phyloP scores from a whole-genome alignment of 2,797 vertebrate species.

The Micrastur ruficollis region DNA sequence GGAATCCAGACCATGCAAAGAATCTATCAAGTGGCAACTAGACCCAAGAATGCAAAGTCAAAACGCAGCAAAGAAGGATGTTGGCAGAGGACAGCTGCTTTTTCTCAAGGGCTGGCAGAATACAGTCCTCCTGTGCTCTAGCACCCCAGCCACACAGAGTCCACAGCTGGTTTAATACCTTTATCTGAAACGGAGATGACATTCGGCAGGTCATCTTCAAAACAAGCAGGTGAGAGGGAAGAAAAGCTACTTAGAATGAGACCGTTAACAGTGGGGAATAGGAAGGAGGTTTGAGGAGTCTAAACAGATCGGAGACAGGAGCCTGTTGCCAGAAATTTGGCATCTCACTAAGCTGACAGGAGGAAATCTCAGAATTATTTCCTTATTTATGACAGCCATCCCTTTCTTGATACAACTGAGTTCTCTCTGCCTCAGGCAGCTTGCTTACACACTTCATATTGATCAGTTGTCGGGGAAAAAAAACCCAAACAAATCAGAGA shows the following conservation, averaged over 20 bases:
- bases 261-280: neutral
- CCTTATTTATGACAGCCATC: neutral
- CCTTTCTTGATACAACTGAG: neutral
- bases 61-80: neutral
- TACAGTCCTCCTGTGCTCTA: neutral
- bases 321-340: neutral
- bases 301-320: neutral
- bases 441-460: neutral
- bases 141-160: neutral
- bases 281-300: neutral
- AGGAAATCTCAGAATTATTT: neutral
- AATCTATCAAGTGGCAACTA: neutral
- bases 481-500: neutral
- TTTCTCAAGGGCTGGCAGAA: neutral
- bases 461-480: neutral
- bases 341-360: neutral
- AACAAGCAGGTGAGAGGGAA: neutral
- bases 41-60: neutral
- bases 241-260: neutral
- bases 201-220: neutral
- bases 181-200: neutral
- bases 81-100: neutral
- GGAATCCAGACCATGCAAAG: neutral
- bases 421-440: neutral
- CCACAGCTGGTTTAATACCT: neutral